Evolutionary conservation across 2,888 invertebrate species (phyloP), one percentile per base, ranked within the genome.

Genomic region (Epistrophella euchroma): DNA sequence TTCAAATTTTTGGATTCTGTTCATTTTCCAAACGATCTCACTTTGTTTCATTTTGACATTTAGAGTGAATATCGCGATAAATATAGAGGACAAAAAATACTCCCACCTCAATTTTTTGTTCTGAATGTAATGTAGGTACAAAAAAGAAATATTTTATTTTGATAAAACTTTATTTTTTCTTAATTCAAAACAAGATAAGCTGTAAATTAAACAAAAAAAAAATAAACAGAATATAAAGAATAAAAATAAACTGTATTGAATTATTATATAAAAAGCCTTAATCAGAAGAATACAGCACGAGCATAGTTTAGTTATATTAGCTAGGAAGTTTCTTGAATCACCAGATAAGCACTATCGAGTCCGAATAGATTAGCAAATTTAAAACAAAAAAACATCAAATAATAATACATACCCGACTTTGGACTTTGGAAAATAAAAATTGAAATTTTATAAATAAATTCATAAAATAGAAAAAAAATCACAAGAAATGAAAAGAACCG

Each of bases 231-330:
- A 19, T 22, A 66, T 35, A 35, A 50, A 35, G 6, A 68, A 52
- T n/a, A 19, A 50, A 7, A 22, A 4, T 25, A 68, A 47, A 62
- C 11, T 62, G 68, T 78, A 74, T 78, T 79, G 52, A 75, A 74
- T 68, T 68, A 80, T 55, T 72, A 66, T 7, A 37, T 68, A 37
- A 76, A 76, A 85, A 85, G 81, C 81, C 85, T 81, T 85, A 81
- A 70, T 47, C 73, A 78, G 28, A 55, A 73, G 47, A 64, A 80
- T 76, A 64, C 72, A 76, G 85, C 85, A 85, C 85, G 68, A 85
- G 68, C 68, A 76, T 81, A 73, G 81, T 70, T 85, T 68, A 52
- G 66, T 50, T 50, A 17, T 22, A 68, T 35, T 68, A 68, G 68
- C 40, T 68, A 68, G 37, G 68, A 52, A 68, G 68, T 52, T 68